Conservation (phyloP, 2,888 invertebrate species). For the Automeris io region DNA sequence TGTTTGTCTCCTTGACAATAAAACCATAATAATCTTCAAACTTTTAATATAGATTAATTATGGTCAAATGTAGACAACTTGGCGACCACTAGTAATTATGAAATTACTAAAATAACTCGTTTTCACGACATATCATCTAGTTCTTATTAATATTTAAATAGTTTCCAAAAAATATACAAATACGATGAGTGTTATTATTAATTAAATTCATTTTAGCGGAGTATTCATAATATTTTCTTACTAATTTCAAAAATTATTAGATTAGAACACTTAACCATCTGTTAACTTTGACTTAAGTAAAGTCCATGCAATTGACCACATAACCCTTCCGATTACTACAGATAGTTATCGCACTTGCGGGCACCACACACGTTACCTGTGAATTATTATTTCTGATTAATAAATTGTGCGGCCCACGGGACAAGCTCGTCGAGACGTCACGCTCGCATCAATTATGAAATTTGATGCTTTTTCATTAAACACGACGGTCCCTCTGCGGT, state of each 20-base stretch:
- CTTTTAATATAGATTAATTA: too few relatives aligned
- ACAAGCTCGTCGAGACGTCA: slow-evolving; percentile 40
- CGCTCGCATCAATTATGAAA: slow-evolving; percentile 61
- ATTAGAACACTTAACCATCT: background rate
- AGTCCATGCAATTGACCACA: slow-evolving; percentile 7
- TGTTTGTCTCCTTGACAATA: too few relatives aligned
- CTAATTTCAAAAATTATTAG: background rate
- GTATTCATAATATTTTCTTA: too few relatives aligned
- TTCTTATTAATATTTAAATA: too few relatives aligned
- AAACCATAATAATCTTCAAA: too few relatives aligned
- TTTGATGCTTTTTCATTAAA: slow-evolving; percentile 74
- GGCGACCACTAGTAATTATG: too few relatives aligned
- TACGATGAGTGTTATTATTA: too few relatives aligned
- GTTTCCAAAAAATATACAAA: too few relatives aligned
- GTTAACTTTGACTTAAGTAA: slow-evolving; percentile 1
- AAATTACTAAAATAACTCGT: too few relatives aligned
- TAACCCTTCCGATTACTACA: slow-evolving; percentile 48
- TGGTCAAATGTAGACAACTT: too few relatives aligned
- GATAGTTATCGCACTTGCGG: slow-evolving; percentile 49
- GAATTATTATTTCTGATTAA: slow-evolving; percentile 78
- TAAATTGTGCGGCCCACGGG: slow-evolving; percentile 66
- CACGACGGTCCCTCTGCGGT: slow-evolving; percentile 47
- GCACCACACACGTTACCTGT: slow-evolving; percentile 61
- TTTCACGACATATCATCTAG: too few relatives aligned
- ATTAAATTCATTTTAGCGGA: background rate